Evolutionary conservation across 2,797 vertebrate species (phyloP), one percentile per base, ranked within the genome.

Genomic region (Spondyliosoma cantharus): DNA sequence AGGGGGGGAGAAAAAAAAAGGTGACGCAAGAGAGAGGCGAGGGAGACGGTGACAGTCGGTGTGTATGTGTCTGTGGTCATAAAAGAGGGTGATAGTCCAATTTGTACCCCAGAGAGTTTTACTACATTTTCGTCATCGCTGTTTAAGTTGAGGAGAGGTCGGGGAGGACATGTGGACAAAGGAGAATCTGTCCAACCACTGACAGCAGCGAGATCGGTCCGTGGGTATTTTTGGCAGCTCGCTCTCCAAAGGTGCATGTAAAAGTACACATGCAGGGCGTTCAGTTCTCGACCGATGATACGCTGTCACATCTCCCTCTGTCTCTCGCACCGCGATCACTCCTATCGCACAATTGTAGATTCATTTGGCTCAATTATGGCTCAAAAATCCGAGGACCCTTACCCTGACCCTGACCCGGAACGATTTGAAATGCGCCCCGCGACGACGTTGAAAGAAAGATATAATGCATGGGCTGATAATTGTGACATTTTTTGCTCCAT

Each of bases 181-280:
- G 67, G 64, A n/a, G 5, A 84, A 73, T 84, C 64, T 60, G 63
- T 74, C 5, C 50, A 72, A 77, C 61, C 46, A 58, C 6, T 70
- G 58, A 54, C 52, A 42, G 65, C 73, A 60, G n/a, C 37, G 48
- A 67, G 63, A 60, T 45, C 76, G 59, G 61, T 78, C 29, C 54
- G 49, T 19, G 27, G 57, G 57, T 67, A 60, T 67, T 66, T 71
- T 57, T 69, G 58, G 58, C 80, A 74, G 68, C 56, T 78, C 52
- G 67, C 20, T 80, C 19, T 50, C 65, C 14, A 63, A 67, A 13
- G 17, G 43, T 69, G 71, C 61, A 72, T 48, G 60, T 46, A 64
- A 50, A 32, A 83, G 57, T 42, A 27, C 42, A 74, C 69, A 49
- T 45, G 45, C 63, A 72, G 27, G 5, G 52, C 12, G 7, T 37